Evolutionary conservation across 1,140 invertebrate genomes (phyloP), one percentile per base, ranked within the genome.

Genomic region (Rhyzopertha dominica): DNA sequence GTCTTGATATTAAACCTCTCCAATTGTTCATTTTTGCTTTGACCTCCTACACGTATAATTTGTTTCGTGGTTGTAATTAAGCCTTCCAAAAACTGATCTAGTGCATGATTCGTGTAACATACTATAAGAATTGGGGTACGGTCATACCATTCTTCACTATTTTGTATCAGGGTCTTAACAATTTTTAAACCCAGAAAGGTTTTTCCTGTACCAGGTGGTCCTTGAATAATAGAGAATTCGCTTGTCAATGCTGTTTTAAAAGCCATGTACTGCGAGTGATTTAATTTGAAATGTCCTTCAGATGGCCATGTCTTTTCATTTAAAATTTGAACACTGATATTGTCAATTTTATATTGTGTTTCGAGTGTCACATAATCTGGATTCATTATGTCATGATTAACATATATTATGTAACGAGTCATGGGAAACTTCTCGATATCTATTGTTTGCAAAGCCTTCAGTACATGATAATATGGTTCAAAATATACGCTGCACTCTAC

Each of bases 81-180:
- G 14, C 80, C 84, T 63, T 88, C 79, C n/a, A 94, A 64, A 70
- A 94, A 92, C 61, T 93, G 87, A 71, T 94, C 90, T 2, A 94
- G 62, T 1, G 90, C 89, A 66, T 92, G 87, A 61, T 93, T 94
- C 0, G 87, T 91, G 51, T 82, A 90, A 58, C 87, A 89, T 14
- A 93, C 77, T 8, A 94, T 71, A 2, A 93, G 63, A 40, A 93
- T 81, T 3, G 84, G 81, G 1, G 51, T 57, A 4, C 30, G 31
- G 1, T 53, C 37, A 17, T 53, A 56, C 56, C 57, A 62, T 1
- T 14, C 9, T 2, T 50, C 28, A 5, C 63, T 44, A 55, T 80
- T 82, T 18, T 72, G 28, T 7, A 86, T 54, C 5, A 87, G 57
- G 2, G 72, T 73, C 47, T 77, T 65, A 0, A 78, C 72, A 22